Evolutionary conservation across 2,113 vertebrate genomes (phyloP), one percentile per base, ranked within the genome.

Genomic region (Paracanthobrama guichenoti): DNA sequence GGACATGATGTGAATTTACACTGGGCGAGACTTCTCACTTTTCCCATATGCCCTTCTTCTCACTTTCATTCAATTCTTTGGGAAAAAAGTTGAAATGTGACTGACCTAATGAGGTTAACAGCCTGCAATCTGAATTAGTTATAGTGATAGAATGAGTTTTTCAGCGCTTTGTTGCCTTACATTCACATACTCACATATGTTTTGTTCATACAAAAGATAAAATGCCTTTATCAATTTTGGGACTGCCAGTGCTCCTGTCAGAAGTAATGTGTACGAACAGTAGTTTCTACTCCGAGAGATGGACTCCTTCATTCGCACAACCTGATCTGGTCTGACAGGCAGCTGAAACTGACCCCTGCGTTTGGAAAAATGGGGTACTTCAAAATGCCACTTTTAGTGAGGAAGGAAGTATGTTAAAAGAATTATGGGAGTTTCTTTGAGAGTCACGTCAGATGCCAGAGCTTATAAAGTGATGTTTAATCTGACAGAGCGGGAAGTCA

Each of bases 1-100:
- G 28, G 73, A 69, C 84, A 82, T 85, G 35, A 85, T 87, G 22
- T 86, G 84, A 87, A 86, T 88, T 76, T 73, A 77, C 76, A 81
- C 59, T 69, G 39, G 53, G 66, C 16, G 6, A 69, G 31, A 46
- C 42, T 75, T 67, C 66, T 76, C 6, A 10, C 39, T 35, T 64
- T 50, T 57, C 31, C 78, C 44, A 24, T 69, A 62, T 75, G 67
- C 9, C 67, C 85, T 79, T 75, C n/a, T 14, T n/a, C 13, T 74
- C 46, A 87, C 48, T 82, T 76, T 42, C 35, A 26, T 60, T 69
- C 76, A 81, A n/a, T 5, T 66, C 44, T 18, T 1, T n/a, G 14
- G 48, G 18, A 28, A 55, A 81, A 53, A 83, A 24, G 26, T 72
- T 57, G 13, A 20, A 85, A 13, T 48, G 16, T 46, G 16, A 28